Conservation (phyloP, 2,888 invertebrate genomes). For the Himalopsyche japonica region DNA sequence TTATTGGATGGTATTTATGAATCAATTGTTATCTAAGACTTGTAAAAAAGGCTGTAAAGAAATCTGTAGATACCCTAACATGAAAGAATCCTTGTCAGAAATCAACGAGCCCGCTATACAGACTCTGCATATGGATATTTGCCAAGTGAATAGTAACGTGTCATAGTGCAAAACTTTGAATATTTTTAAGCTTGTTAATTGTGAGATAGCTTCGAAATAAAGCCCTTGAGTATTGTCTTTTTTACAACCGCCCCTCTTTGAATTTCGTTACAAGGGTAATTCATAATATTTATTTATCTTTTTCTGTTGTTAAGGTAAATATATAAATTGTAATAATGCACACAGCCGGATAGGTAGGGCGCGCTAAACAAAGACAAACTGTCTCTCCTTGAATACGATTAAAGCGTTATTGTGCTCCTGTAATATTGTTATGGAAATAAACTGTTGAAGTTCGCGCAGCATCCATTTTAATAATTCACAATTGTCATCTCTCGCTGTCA, state of each 20-base stretch:
- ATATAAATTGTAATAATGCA: neutral
- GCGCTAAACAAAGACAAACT: neutral
- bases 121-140: too few species aligned
- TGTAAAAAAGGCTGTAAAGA: too few species aligned
- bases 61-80: too few species aligned
- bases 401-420: neutral
- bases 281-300: neutral
- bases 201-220: too few species aligned
- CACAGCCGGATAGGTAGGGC: neutral
- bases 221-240: neutral
- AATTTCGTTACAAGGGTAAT: neutral
- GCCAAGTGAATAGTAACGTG: too few species aligned
- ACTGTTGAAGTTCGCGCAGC: neutral
- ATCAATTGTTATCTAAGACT: too few species aligned
- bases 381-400: neutral
- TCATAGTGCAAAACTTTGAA: too few species aligned
- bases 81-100: too few species aligned
- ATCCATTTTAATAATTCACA: slow-evolving; percentile 1
- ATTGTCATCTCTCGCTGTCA: neutral
- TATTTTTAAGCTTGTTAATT: too few species aligned
- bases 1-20: too few species aligned
- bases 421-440: neutral
- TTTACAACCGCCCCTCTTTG: neutral
- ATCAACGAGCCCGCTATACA: too few species aligned
- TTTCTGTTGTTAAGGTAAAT: neutral